Base-by-base conservation (phyloP, 2,113 vertebrate species). In the Scolopax mira region DNA sequence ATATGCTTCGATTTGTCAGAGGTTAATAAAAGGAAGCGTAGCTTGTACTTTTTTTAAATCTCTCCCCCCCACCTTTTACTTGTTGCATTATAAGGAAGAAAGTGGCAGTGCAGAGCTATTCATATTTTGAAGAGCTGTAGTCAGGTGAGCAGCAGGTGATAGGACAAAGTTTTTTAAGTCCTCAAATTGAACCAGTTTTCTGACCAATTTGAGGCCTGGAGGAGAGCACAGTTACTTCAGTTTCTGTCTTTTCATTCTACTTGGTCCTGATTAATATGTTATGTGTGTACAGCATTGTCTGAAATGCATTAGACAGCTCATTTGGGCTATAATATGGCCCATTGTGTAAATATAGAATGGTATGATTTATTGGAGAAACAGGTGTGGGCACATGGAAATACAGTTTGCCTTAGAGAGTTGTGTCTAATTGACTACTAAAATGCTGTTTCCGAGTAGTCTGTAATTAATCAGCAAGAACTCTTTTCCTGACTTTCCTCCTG, bases 381-480 rank as follows among this genome's bases (percentile, higher is more conserved):
- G 80, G 67, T 87, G 70, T 77, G 78, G 62, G 67, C 41, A 41
- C 10, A 9, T 85, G 67, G 52, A 89, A 89, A 58, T 82, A 64
- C 18, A 30, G 2, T 93, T 93, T 95, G 61, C 67, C 79, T 85
- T 54, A 23, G 72, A 93, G 91, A 86, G 72, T 81, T 91, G 41
- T 74, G 94, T 94, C 60, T 95, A 84, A 85, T 79, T 93, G 88
- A 70, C 93, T 91, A 78, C 77, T 44, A 72, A 93, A 95, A 83
- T 67, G 46, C 78, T 80, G 52, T 73, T 90, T 96, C 73, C 15
- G 33, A 93, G 71, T 44, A 94, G 89, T 75, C 33, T 48, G 11
- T 89, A 89, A 85, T 97, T 96, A 96, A 94, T 97, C 92, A 93
- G 46, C 39, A 84, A 90, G 90, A 89, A 66, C 52, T 81, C 79